Evolutionary conservation across 2,888 invertebrate genomes (phyloP).

Genomic region (Noctua fimbriata): DNA sequence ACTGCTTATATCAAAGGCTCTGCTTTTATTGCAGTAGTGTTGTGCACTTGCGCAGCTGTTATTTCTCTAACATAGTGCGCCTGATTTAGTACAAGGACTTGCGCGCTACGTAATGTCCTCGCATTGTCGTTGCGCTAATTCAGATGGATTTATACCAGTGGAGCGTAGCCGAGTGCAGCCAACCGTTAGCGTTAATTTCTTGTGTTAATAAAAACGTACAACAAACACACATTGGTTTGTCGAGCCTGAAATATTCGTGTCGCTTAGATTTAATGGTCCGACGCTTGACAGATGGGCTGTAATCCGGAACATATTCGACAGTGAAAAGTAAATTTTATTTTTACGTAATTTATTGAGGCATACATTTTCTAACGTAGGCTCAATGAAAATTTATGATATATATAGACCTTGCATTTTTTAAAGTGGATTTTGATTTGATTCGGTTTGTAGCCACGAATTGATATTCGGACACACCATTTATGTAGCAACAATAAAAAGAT

Average conservation of each 20-base stretch:
- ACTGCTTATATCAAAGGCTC: constrained; percentile 53
- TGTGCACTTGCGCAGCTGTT: constrained; percentile 63
- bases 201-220: constrained; percentile 77
- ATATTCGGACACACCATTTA: constrained; percentile 41
- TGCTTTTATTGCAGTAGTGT: constrained; percentile 61
- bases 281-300: constrained; percentile 82
- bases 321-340: constrained; percentile 71
- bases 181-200: constrained; percentile 74
- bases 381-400: constrained; percentile 52
- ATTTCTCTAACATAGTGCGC: constrained; percentile 71
- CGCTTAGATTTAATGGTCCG: constrained; percentile 85
- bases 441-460: constrained; percentile 52
- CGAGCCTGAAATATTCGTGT: constrained; percentile 80
- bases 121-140: constrained; percentile 80
- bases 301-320: constrained; percentile 79
- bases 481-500: constrained; percentile 53
- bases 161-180: constrained; percentile 72
- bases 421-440: constrained; percentile 45
- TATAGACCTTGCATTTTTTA: constrained; percentile 42
- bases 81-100: constrained; percentile 81
- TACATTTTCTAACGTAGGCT: constrained; percentile 44
- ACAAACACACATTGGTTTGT: constrained; percentile 72
- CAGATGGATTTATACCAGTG: constrained; percentile 81
- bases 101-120: constrained; percentile 76
- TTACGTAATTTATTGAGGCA: constrained; percentile 70